Conservation (phyloP, 2,113 vertebrate genomes). For the Pithys albifrons region DNA sequence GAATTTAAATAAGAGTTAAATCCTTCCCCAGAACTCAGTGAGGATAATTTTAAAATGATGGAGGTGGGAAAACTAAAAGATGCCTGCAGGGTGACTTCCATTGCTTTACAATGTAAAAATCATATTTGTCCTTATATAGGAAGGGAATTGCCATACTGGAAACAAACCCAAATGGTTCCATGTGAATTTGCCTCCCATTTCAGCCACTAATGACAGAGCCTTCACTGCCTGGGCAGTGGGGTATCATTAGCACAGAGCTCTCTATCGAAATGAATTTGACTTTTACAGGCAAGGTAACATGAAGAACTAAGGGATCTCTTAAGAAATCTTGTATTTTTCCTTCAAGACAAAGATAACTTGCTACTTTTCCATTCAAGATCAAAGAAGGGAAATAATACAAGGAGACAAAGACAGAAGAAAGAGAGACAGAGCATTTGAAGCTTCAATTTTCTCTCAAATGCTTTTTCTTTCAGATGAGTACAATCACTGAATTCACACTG, state of each 20-base stretch:
- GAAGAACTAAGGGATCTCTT: background rate
- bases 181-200: constrained; percentile 8
- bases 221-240: background rate
- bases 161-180: background rate
- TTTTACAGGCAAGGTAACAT: background rate
- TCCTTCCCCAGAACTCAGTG: background rate
- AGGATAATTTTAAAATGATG: background rate
- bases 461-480: constrained; percentile 8
- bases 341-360: background rate
- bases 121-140: background rate
- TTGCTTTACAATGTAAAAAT: background rate
- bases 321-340: constrained; percentile 20
- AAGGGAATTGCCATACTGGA: background rate
- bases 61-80: background rate
- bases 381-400: constrained; percentile 22
- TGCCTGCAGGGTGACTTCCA: background rate
- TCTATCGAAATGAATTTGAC: background rate
- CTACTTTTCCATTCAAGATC: constrained; percentile 24
- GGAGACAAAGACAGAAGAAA: constrained; percentile 9
- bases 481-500: background rate
- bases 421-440: constrained; percentile 14
- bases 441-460: constrained; percentile 5
- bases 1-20: background rate
- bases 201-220: background rate
- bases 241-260: background rate